Conservation (phyloP, 2,113 vertebrate genomes). For the Toxostoma redivivum region DNA sequence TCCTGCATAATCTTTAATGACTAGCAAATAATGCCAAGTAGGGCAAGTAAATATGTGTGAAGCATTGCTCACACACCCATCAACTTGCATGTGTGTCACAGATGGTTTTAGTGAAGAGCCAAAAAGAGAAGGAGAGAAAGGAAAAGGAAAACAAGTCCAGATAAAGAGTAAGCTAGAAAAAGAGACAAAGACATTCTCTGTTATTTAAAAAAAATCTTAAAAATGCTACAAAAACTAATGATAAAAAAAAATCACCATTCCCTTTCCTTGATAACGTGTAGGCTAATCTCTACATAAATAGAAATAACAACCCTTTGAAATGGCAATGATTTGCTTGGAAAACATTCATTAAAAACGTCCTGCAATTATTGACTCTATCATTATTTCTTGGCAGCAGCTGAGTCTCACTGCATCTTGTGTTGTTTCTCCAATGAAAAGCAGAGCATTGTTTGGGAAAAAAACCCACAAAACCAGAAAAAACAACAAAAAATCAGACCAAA, state of each 20-base stretch:
- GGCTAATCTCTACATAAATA: constrained; percentile 29
- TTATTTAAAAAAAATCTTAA: background rate
- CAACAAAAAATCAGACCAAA: background rate
- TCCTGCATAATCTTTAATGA: constrained; percentile 11
- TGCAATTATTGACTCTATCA: constrained; percentile 59
- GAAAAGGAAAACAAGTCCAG: constrained; percentile 11
- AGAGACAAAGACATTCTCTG: background rate
- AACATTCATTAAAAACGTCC: constrained; percentile 65
- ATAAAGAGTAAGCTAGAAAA: background rate
- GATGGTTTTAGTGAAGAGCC: constrained; percentile 10
- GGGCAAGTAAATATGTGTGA: constrained; percentile 27
- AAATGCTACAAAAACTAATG: background rate
- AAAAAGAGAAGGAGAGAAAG: background rate
- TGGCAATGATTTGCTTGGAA: constrained; percentile 66
- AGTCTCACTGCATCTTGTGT: background rate
- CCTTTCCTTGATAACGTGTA: background rate
- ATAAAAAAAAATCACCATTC: background rate
- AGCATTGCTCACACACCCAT: background rate
- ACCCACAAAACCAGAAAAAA: background rate
- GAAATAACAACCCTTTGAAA: constrained; percentile 61
- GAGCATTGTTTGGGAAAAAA: background rate
- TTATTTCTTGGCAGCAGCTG: constrained; percentile 61
- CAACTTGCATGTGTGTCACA: background rate
- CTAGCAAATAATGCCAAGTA: constrained; percentile 45
- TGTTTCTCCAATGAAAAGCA: constrained; percentile 6